A percentile compares a stretch with the other conserved stretches of the same genome.
These are phyloP conservation scores for Cyclophora albipunctata DNA, from an alignment of 2,888 invertebrate species.

Conservation along the genomic window DNA sequence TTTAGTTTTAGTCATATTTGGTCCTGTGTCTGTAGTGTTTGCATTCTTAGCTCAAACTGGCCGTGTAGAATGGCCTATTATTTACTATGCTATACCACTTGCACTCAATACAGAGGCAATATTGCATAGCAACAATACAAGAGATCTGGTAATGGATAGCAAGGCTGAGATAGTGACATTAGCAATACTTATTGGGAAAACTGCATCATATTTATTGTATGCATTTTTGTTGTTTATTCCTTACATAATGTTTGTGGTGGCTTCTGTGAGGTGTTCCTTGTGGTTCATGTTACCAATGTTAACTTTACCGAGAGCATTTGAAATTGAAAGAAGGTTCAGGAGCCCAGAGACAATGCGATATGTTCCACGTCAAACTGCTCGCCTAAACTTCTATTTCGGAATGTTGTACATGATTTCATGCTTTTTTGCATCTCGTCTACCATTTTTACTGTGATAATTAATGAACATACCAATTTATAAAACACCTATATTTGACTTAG, in stretches of 20 bases:
- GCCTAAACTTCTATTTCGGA: conserved; percentile 92
- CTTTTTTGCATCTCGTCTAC: conserved; percentile 79
- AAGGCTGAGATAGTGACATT: conserved; percentile 94
- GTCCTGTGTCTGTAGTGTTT: conserved; percentile 94
- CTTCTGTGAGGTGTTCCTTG: conserved; percentile 86
- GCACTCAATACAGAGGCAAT: conserved; percentile 97
- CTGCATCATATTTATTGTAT: conserved; percentile 92
- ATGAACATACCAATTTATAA: conserved; percentile 3
- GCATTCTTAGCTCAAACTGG: conserved; percentile 96
- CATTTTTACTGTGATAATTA: conserved; percentile 63
- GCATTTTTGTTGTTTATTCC: conserved; percentile 92
- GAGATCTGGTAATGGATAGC: conserved; percentile 91
- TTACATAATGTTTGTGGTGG: conserved; percentile 91
- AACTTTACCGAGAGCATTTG: conserved; percentile 91
- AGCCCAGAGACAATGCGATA: conserved; percentile 84
- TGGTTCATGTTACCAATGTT: conserved; percentile 93
- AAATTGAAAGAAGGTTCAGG: conserved; percentile 91
- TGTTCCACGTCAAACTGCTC: conserved; percentile 92
- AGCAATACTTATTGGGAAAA: conserved; percentile 94
- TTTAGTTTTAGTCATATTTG: conserved; percentile 92
- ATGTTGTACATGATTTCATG: conserved; percentile 91
- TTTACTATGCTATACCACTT: conserved; percentile 94
- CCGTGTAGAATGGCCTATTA: conserved; percentile 90
- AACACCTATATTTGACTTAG: no score
- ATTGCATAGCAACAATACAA: conserved; percentile 94